Evolutionary conservation across 2,888 invertebrate genomes (phyloP).

Genomic region (Drosophila trichaetosa): DNA sequence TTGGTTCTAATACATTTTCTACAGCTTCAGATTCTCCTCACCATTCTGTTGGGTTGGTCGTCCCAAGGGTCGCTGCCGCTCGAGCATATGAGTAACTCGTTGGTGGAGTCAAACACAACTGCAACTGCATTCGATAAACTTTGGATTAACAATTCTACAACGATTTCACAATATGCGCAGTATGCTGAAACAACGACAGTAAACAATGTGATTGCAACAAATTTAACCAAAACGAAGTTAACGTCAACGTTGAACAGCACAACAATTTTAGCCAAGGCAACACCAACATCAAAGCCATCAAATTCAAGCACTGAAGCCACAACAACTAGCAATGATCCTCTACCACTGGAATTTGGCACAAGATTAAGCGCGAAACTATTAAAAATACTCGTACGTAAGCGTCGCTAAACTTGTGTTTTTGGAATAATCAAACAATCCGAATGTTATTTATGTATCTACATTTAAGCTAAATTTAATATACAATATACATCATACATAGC

Average conservation of each 20-base stretch:
- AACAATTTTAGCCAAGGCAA: neutral
- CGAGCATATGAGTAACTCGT: neutral
- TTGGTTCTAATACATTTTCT: neutral
- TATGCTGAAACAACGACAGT: neutral
- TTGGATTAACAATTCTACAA: neutral
- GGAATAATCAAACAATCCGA: neutral
- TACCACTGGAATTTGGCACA: conserved; percentile 18
- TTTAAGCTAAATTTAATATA: neutral
- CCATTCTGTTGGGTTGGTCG: conserved; percentile 16
- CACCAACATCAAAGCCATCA: neutral
- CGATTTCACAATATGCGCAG: neutral
- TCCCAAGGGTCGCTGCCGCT: conserved; percentile 3
- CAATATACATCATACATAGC: neutral
- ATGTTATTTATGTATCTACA: neutral
- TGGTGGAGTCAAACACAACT: neutral
- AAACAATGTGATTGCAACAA: neutral
- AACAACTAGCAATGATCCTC: neutral
- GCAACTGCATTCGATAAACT: neutral
- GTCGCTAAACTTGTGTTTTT: neutral
- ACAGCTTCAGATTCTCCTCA: conserved; percentile 21
- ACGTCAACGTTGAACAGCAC: neutral
- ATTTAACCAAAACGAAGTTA: neutral
- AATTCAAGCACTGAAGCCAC: neutral
- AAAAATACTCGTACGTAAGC: neutral
- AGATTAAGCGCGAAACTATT: conserved; percentile 38